phyloP scores from a whole-genome alignment of 2,113 vertebrate genomes.

The Perca flavescens region DNA sequence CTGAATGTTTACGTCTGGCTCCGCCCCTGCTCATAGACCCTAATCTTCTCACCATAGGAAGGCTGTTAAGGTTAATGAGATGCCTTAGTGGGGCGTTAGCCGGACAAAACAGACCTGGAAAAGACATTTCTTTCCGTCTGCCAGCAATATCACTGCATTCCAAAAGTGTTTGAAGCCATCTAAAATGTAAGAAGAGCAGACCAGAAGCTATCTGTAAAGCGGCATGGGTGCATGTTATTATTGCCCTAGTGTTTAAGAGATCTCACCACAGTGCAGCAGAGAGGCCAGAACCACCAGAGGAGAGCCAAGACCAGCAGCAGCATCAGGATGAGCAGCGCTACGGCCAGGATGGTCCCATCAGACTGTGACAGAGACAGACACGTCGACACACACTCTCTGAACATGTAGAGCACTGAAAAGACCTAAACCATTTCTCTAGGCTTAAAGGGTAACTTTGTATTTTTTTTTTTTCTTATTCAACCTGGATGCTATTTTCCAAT shows the following conservation, averaged over 20 bases:
- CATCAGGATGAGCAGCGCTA: constrained; percentile 94
- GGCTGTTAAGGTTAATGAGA: constrained; percentile 51
- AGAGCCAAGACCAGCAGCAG: constrained; percentile 91
- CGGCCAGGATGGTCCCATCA: constrained; percentile 95
- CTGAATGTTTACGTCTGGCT: no score
- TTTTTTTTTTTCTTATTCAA: no score
- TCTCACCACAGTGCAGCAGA: constrained; percentile 99
- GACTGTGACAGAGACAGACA: constrained; percentile 86
- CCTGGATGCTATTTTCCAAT: no score
- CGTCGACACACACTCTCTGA: constrained; percentile 36
- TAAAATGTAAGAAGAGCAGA: background rate
- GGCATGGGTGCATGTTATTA: constrained; percentile 15
- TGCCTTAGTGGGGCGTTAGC: constrained; percentile 14
- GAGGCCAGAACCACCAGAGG: constrained; percentile 99
- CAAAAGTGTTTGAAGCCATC: constrained; percentile 26
- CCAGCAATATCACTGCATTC: constrained; percentile 3
- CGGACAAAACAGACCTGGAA: constrained; percentile 36
- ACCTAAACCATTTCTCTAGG: constrained; percentile 8
- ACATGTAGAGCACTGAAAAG: background rate
- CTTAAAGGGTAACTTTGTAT: background rate
- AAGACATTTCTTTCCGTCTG: constrained; percentile 25
- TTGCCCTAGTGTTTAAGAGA: constrained; percentile 4
- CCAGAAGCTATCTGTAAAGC: constrained; percentile 18
- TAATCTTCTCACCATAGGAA: constrained; percentile 26
- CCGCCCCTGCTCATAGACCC: background rate